A percentile compares a stretch with the other conserved stretches of the same genome.
Conservation (phyloP, 2,888 invertebrate species). For the Lysandra bellargus region DNA sequence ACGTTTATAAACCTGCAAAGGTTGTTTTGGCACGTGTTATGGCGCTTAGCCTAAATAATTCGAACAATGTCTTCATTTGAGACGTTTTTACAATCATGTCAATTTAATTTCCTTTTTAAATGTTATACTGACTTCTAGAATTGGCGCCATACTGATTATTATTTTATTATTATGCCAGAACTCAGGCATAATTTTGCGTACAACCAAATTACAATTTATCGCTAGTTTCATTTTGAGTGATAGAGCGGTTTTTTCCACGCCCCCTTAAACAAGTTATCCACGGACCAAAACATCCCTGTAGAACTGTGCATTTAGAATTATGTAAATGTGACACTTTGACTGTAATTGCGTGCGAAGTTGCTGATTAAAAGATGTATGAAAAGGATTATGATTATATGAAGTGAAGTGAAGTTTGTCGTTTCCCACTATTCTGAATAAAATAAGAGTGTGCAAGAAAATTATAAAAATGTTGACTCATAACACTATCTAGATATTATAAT, state of each 20-base stretch:
- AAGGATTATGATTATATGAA: constrained; percentile 8
- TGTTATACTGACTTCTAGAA: too few relatives aligned
- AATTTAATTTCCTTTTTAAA: too few relatives aligned
- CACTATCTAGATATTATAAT: too few relatives aligned
- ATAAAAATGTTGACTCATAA: neutral
- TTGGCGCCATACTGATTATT: too few relatives aligned
- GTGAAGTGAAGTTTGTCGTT: neutral
- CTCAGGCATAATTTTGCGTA: too few relatives aligned
- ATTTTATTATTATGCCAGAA: too few relatives aligned
- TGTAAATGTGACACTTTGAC: constrained; percentile 7
- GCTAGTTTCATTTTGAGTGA: too few relatives aligned
- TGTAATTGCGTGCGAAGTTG: constrained; percentile 5
- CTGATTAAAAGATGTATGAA: constrained; percentile 18
- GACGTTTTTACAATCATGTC: too few relatives aligned
- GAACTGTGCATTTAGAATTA: neutral
- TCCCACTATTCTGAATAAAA: neutral
- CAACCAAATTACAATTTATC: too few relatives aligned
- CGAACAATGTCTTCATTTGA: neutral
- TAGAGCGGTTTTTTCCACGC: too few relatives aligned
- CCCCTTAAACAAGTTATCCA: neutral
- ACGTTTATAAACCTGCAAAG: neutral
- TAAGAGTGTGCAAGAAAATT: neutral
- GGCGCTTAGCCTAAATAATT: neutral
- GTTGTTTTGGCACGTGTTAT: neutral
- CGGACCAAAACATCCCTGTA: neutral